Base-by-base conservation (phyloP, 2,888 invertebrate genomes). In the Phyllotreta striolata region DNA sequence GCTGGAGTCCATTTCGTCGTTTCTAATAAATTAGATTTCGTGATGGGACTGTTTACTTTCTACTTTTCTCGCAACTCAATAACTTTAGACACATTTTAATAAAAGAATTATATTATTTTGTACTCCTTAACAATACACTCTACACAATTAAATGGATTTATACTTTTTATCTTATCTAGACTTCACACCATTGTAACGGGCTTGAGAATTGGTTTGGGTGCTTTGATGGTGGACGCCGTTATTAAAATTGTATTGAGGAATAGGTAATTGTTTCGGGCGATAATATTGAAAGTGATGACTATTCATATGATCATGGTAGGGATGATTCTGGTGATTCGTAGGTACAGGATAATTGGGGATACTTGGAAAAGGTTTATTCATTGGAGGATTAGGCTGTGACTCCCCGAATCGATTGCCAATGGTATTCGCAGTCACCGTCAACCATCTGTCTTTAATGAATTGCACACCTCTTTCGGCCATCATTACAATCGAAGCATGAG, bases 381-480 rank as follows among this genome's bases (percentile, higher is more conserved):
- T 6, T 1, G 10, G 6, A 35, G 49, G 38, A 52, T 38, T 7
- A 8, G 60, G 24, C 9, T 38, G 37, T 6, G 9, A 44, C 3
- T 51, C 52, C 6, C 63, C 49, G 24, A 63, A 63, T 35, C 65
- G 55, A 38, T 62, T 67, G 5, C 7, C 14, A n/a, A 67, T 34
- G 0, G 7, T n/a, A n/a, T 46, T 52, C 10, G 40, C 10, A 14
- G 3, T 6, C n/a, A n/a, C n/a, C n/a, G 63, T 37, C 46, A 73
- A 51, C 77, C 78, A 80, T 69, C 76, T 76, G 56, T 77, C 72
- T 64, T 79, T 80, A 37, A 82, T 79, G 52, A 76, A 74, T 59
- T 81, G 79, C 0, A 78, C 78, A 4, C 79, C 82, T 56, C 79
- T 76, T 62, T 82, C 81, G 1, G 80, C 81, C 55, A 82, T 80